Base-by-base conservation (phyloP, 2,888 invertebrate species). In the Caenorhabditis afra region DNA sequence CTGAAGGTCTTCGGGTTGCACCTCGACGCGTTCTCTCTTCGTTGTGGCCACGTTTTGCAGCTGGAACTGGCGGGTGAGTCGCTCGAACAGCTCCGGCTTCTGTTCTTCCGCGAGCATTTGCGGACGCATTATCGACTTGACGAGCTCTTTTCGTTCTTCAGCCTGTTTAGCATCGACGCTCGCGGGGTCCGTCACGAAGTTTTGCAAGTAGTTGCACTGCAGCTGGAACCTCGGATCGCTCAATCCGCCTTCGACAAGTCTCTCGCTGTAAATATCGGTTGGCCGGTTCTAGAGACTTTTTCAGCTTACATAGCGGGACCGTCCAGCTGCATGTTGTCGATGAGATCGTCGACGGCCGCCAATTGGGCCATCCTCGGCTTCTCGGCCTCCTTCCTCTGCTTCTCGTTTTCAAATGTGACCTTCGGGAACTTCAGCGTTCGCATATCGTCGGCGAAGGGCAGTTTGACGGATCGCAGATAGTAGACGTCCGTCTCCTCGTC, bases 401-500 rank as follows among this genome's bases (percentile, higher is more conserved):
- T 55, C 12, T 71, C 61, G 8, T 49, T 47, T 20, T 53, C 57
- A 7, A 59, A 62, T 11, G 59, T 44, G 16, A 83, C 47, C 35
- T 74, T 70, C 8, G 83, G 81, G 39, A 83, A 71, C 14, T 74
- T 78, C 47, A 81, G 37, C 1, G 74, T 57, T 23, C 79, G 45
- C 78, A 81, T 78, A 29, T 83, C 83, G 49, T 83, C 81, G 4
- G 71, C 52, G 59, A 78, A 83, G 3, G 83, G 83, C 10, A 83
- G 59, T 5, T 62, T 68, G 12, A 83, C 53, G 1, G 75, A 81
- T 59, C 79, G 49, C n/a, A 83, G 23, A 23, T 78, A 80, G 55
- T 59, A 7, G 14, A 65, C 70, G 12, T 61, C 75, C 11, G 47
- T 78, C 10, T 79, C 70, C 41, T 76, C 74, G 39, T 81, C 73